Evolutionary conservation across 2,113 vertebrate species (phyloP), one percentile per base, ranked within the genome.

Genomic region (Cygnus atratus): DNA sequence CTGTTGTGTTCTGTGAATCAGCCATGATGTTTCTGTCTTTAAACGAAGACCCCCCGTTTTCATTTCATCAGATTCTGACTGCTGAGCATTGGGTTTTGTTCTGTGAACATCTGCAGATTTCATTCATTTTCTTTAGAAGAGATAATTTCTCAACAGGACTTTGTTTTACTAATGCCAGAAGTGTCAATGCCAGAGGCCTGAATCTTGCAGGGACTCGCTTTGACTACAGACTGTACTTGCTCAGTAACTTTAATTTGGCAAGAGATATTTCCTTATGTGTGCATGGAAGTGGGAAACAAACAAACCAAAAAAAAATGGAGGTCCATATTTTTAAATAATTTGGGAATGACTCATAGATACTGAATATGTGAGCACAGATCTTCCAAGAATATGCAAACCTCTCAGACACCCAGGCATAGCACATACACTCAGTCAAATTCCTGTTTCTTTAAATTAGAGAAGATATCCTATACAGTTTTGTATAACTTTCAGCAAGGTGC

Each of bases 21-120:
- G 33, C 46, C 77, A 9, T 1, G 44, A 18, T 8, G 25, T 5
- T 54, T 55, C 87, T 41, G 41, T 3, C 37, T 68, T 44, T 50
- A 39, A 73, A 57, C 13, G 3, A 10, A 86, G 58, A 54, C 6
- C 29, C 61, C 18, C 13, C 11, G 55, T 46, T 74, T 17, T 20
- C 33, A 2, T 3, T 48, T 37, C 74, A 62, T 41, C 68, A 31
- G 44, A 3, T 33, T 29, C 43, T 22, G 39, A 20, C 24, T 37
- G 65, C 58, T 0, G 0, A 59, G 26, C 1, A 21, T 9, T 62
- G 67, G 21, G 16, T 20, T 70, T 80, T 67, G 55, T 14, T 37
- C 43, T 29, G 11, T 18, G 54, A 85, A 66, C 31, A 54, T 17
- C 81, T 87, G 71, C 71, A 87, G 58, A 50, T 43, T 73, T 65